Conservation (phyloP, 2,888 invertebrate species). For the Catocala sponsa region DNA sequence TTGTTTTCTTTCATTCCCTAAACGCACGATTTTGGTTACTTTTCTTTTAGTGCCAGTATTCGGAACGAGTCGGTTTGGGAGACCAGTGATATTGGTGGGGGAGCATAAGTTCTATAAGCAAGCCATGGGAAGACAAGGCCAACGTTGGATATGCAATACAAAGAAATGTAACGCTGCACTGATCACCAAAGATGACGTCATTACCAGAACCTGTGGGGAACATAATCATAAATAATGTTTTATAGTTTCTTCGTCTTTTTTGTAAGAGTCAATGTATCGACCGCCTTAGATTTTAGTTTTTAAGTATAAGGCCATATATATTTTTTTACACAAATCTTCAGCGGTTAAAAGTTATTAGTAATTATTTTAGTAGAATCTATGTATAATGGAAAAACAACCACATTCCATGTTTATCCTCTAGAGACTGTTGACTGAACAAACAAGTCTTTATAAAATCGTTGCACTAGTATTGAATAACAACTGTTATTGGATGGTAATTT, state of each 20-base stretch:
- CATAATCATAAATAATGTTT: conserved; percentile 55
- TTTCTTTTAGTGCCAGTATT: conserved; percentile 58
- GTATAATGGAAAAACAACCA: too few relatives aligned
- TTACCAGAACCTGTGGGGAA: conserved; percentile 56
- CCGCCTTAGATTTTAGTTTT: too few relatives aligned
- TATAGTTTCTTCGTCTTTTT: background rate
- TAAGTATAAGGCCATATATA: too few relatives aligned
- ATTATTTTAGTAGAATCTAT: too few relatives aligned
- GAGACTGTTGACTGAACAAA: too few relatives aligned
- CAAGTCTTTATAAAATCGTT: too few relatives aligned
- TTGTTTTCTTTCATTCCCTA: conserved; percentile 14
- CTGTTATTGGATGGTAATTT: too few relatives aligned
- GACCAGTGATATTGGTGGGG: conserved; percentile 58
- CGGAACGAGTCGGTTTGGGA: conserved; percentile 50
- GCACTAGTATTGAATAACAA: too few relatives aligned
- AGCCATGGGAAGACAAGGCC: background rate
- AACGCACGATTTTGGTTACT: conserved; percentile 31
- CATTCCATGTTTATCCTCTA: too few relatives aligned
- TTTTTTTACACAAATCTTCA: too few relatives aligned
- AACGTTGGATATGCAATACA: conserved; percentile 55
- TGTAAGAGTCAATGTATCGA: background rate
- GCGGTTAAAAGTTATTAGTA: too few relatives aligned
- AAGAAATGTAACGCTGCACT: conserved; percentile 58
- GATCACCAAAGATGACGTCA: conserved; percentile 59
- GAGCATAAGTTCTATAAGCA: conserved; percentile 52